Base-by-base conservation (phyloP, 2,797 vertebrate species). In the Syngnathus rostellatus region DNA sequence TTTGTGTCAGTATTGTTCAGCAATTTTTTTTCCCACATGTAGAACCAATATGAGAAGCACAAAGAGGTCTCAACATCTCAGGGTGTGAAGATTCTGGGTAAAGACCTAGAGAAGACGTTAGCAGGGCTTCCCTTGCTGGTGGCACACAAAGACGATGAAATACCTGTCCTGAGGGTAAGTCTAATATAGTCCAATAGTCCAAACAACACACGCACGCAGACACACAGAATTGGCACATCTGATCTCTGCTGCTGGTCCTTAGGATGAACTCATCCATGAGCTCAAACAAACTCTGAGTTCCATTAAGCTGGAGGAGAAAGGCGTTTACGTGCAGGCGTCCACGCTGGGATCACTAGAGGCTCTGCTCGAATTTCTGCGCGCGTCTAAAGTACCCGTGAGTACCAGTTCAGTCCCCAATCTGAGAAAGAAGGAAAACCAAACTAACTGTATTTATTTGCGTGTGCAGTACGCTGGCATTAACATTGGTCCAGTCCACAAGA, bases 21-120 rank as follows among this genome's bases (percentile, higher is more conserved):
- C 14, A 45, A 8, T 19, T 11, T 41, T 23, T 25, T 23, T 43
- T 21, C 57, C 3, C 16, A 11, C 17, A 2, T 78, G 43, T 72
- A 98, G 96, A 99, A 90, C 80, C 95, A 93, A 68, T 98, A 99
- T 37, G 96, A 98, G 88, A 99, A 98, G 87, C 95, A 97, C 89
- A 98, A 98, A 88, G 96, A 98, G 78, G 94, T 98, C 1, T 85
- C 86, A 11, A 95, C 95, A 37, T 89, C 96, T 72, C 96, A 99
- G 80, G 97, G 97, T 0, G 96, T 98, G 61, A 99, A 99, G 90
- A 97, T 99, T 74, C 91, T 99, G 68, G 97, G 94, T 0, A 99
- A 98, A 72, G 97, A 99, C 78, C 84, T 98, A 85, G 97, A 99
- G 81, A 99, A 98, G 84, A 85, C 96, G 0, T 50, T 99, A 77